phyloP scores from a whole-genome alignment of 2,797 vertebrate genomes.

The Notolabrus celidotus region DNA sequence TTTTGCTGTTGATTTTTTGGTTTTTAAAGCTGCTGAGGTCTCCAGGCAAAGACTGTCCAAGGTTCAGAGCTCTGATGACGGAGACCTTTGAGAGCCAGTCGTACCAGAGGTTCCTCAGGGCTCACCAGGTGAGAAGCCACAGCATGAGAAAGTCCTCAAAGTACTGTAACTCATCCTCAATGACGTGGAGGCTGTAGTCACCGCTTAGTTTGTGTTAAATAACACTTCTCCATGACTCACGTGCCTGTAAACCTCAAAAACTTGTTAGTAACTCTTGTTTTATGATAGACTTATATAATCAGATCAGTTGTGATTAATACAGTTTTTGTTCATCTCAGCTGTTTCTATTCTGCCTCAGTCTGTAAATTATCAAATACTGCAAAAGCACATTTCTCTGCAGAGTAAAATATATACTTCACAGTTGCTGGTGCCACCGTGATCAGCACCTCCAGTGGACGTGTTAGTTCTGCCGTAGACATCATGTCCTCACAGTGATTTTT shows the following conservation, averaged over 20 bases:
- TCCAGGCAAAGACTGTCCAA: slow-evolving; percentile 84
- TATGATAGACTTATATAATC: slow-evolving; percentile 34
- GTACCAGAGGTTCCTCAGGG: slow-evolving; percentile 83
- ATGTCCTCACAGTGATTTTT: slow-evolving; percentile 75
- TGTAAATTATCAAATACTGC: slow-evolving; percentile 38
- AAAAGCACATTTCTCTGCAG: slow-evolving; percentile 54
- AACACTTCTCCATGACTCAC: slow-evolving; percentile 48
- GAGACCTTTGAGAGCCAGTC: slow-evolving; percentile 82
- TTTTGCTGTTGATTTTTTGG: slow-evolving; percentile 32
- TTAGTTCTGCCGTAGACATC: slow-evolving; percentile 72
- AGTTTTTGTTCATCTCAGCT: slow-evolving; percentile 8
- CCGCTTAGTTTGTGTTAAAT: slow-evolving; percentile 31
- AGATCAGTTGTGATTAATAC: slow-evolving; percentile 28
- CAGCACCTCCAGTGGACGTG: slow-evolving; percentile 71
- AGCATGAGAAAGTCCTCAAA: slow-evolving; percentile 3
- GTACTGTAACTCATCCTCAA: slow-evolving; percentile 10
- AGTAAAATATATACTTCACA: slow-evolving; percentile 59
- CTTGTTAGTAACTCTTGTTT: slow-evolving; percentile 22
- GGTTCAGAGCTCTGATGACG: slow-evolving; percentile 84
- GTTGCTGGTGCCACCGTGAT: slow-evolving; percentile 58
- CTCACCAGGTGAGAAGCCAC: slow-evolving; percentile 80
- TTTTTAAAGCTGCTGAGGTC: slow-evolving; percentile 85
- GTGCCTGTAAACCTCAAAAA: slow-evolving; percentile 38
- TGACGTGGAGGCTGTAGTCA: slow-evolving; percentile 33
- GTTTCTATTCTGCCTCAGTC: slow-evolving; percentile 22